Evolutionary conservation across 2,888 invertebrate species (phyloP), one percentile per base, ranked within the genome.

Genomic region (Parochlus steinenii): DNA sequence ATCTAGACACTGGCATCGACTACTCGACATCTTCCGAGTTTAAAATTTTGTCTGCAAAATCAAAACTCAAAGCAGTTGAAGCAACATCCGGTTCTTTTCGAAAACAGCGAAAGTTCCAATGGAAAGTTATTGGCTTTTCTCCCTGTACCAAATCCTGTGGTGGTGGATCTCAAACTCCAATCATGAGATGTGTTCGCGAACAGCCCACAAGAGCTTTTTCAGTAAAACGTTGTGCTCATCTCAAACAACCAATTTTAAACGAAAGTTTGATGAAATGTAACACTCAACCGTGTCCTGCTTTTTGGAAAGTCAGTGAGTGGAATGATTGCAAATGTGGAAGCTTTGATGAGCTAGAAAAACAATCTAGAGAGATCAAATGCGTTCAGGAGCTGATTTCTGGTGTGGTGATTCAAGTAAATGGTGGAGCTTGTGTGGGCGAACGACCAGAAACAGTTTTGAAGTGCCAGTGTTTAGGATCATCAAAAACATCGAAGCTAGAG

Each of bases 111-210:
- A 48, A 71, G 63, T 49, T 61, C 58, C 49, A 54, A 41, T 89
- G 89, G 89, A 82, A 78, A 52, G 70, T 83, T 22, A 61, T 76
- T 3, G 76, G 80, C 0, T 73, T 79, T 45, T 74, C 80, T 1
- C 67, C 76, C 6, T 90, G 90, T 53, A 75, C 83, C 1, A 74
- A 78, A 48, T 69, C 74, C 15, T 87, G 87, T 50, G 87, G 83
- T 1, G n/a, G 57, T 10, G 60, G 60, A 17, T 50, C 48, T 1
- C 58, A 58, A 43, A 43, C 50, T 1, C 58, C 58, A 3, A 46
- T 57, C 3, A 47, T 58, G 3, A 53, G 56, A 6, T 59, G 89
- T 53, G 72, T 80, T 4, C 67, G 74, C 30, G 78, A 80, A 47
- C 66, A 72, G 40, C 67, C 63, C 1, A 68, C 71, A 41, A 64